Evolutionary conservation across 2,113 vertebrate species (phyloP).

Genomic region (Bubo blakistoni): DNA sequence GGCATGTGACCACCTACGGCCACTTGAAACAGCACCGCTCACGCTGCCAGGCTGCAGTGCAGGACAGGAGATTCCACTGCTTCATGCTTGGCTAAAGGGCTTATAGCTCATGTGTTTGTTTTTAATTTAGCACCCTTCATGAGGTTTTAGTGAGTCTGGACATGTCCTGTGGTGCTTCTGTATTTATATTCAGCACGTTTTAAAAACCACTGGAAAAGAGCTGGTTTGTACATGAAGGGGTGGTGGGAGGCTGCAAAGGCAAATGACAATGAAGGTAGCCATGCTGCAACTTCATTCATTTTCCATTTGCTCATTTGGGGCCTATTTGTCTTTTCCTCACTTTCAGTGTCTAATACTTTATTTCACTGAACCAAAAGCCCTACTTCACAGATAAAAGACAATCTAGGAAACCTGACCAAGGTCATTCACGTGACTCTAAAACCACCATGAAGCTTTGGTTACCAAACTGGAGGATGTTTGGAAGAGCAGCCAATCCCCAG

Average conservation of each 20-base stretch:
- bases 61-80: neutral
- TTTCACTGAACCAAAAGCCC: neutral
- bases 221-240: neutral
- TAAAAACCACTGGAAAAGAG: neutral
- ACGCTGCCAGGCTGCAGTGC: neutral
- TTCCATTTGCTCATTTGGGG: neutral
- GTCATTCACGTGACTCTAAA: neutral
- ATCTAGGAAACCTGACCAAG: neutral
- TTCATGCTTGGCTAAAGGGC: rapidly evolving
- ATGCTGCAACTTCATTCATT: neutral
- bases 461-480: neutral
- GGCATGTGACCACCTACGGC: rapidly evolving
- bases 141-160: neutral
- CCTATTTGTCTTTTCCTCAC: neutral
- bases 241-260: neutral
- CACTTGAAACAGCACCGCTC: rapidly evolving
- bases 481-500: neutral
- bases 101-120: neutral
- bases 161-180: neutral
- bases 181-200: neutral
- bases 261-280: neutral
- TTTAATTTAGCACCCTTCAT: neutral
- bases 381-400: neutral
- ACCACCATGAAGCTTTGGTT: rapidly evolving
- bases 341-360: neutral